phyloP scores from a whole-genome alignment of 2,797 vertebrate genomes.

The Fundulus diaphanus region DNA sequence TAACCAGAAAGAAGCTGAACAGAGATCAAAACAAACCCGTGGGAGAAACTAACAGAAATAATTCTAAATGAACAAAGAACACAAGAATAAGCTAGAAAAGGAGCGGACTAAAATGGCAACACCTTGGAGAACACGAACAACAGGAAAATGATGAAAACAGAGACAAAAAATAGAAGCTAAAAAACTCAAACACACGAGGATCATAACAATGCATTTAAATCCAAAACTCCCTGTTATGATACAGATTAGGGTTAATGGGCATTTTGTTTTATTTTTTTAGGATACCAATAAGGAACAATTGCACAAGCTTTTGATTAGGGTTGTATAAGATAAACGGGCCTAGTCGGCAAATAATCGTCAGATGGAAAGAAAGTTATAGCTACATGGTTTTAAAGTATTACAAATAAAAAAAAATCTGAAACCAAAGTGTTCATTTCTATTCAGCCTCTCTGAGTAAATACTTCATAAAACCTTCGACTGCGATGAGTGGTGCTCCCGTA shows the following conservation, averaged over 20 bases:
- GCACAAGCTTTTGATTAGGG: not conserved
- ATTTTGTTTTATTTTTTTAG: not conserved
- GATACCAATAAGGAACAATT: not conserved
- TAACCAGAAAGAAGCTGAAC: too few species aligned
- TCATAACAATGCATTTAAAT: not conserved
- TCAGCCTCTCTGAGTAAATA: not conserved
- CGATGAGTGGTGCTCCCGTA: too few species aligned
- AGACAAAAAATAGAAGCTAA: too few species aligned
- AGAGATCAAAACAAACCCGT: too few species aligned
- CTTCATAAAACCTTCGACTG: not conserved
- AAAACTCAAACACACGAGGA: too few species aligned
- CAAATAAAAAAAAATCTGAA: not conserved
- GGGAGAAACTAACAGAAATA: too few species aligned
- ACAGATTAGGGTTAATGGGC: not conserved
- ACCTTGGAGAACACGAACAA: too few species aligned
- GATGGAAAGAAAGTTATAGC: not conserved
- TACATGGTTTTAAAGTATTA: not conserved
- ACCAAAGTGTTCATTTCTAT: not conserved
- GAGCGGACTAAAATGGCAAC: too few species aligned
- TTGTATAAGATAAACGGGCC: too few species aligned
- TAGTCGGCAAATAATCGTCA: not conserved
- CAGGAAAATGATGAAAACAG: too few species aligned
- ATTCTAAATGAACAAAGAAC: too few species aligned
- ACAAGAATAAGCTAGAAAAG: too few species aligned
- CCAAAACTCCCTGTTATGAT: not conserved